These are phyloP conservation scores for Aphidoletes aphidimyza DNA, from an alignment of 2,888 invertebrate genomes.

Conservation along the genomic window DNA sequence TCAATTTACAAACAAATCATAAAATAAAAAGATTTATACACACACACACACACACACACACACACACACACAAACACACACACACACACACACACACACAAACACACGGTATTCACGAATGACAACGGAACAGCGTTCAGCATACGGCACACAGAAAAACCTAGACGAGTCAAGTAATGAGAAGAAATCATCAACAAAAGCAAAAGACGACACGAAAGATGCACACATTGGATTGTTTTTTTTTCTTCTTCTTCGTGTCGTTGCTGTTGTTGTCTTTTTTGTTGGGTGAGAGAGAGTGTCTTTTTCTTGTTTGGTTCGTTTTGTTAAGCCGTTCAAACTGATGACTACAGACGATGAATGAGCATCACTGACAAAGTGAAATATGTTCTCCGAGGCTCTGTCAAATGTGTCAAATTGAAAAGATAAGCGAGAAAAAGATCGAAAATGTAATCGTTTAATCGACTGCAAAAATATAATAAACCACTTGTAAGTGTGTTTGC, in stretches of 20 bases:
- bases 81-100: too few relatives aligned
- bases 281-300: too few relatives aligned
- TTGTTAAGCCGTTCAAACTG: neutral
- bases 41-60: too few relatives aligned
- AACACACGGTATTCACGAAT: neutral
- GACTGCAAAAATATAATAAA: neutral
- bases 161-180: neutral
- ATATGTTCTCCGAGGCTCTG: constrained; percentile 49
- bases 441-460: constrained; percentile 27
- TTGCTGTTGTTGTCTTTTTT: neutral
- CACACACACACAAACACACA: too few relatives aligned
- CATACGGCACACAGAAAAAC: neutral
- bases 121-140: constrained; percentile 9
- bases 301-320: neutral
- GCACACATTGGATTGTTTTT: too few relatives aligned
- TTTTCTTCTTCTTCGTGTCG: neutral
- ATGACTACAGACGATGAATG: constrained; percentile 44
- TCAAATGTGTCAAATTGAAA: constrained; percentile 53
- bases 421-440: constrained; percentile 38
- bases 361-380: constrained; percentile 40
- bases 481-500: neutral
- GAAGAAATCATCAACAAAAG: neutral
- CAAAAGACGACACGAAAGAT: neutral
- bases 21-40: too few relatives aligned
- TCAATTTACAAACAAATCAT: too few relatives aligned